A percentile compares a stretch with the other conserved stretches of the same genome.
These are phyloP conservation scores for Argyrosomus regius DNA, from an alignment of 2,797 vertebrate species.

Conservation along the genomic window DNA sequence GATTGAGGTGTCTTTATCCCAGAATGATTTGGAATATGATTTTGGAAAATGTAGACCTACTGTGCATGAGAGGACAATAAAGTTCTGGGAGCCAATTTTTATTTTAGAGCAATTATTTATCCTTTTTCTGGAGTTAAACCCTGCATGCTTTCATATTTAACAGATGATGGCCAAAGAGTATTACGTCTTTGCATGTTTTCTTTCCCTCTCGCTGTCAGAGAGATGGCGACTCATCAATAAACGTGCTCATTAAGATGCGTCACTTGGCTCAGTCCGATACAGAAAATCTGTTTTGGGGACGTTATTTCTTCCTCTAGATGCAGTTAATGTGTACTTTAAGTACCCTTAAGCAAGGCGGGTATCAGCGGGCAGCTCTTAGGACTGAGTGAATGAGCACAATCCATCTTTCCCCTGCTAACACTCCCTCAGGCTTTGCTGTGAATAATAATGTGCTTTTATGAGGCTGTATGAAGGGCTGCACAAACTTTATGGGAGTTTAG, in stretches of 20 bases:
- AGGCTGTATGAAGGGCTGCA: slow-evolving; percentile 3
- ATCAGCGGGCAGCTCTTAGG: slow-evolving; percentile 15
- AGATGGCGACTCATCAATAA: slow-evolving; percentile 13
- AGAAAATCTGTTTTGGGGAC: not conserved
- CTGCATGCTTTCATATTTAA: slow-evolving; percentile 7
- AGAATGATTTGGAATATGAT: slow-evolving; percentile 17
- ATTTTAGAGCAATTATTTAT: not conserved
- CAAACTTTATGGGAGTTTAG: slow-evolving; percentile 18
- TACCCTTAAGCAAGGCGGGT: slow-evolving; percentile 33
- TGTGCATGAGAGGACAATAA: slow-evolving; percentile 7
- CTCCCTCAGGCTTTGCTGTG: slow-evolving; percentile 22
- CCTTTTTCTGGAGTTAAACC: not conserved
- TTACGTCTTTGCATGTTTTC: slow-evolving; percentile 5
- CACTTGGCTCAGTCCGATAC: not conserved
- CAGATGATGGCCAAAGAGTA: not conserved
- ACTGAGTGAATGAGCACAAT: slow-evolving; percentile 35
- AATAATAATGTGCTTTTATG: slow-evolving; percentile 38
- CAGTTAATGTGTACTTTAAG: slow-evolving; percentile 10
- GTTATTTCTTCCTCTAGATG: slow-evolving; percentile 13
- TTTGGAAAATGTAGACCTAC: slow-evolving; percentile 19
- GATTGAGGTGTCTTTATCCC: slow-evolving; percentile 22
- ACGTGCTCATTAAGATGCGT: not conserved
- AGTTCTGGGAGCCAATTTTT: not conserved
- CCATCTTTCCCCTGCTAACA: slow-evolving; percentile 26
- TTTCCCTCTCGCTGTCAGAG: not conserved